phyloP scores from a whole-genome alignment of 2,888 invertebrate genomes.

The Drosophila paracracens region DNA sequence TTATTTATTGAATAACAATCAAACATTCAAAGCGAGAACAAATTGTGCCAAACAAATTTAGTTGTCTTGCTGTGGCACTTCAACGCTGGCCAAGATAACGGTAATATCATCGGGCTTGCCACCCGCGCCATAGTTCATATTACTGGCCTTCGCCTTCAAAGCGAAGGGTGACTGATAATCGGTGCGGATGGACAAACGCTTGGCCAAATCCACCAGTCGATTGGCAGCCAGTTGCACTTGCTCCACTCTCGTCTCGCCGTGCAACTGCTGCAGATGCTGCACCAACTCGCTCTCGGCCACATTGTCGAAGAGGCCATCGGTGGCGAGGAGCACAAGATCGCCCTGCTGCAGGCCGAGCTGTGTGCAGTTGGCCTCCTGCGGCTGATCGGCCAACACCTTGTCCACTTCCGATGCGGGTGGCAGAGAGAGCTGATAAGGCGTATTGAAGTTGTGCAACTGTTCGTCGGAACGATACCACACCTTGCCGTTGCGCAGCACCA shows the following conservation, averaged over 20 bases:
- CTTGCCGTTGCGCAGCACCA: constrained; percentile 93
- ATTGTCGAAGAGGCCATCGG: constrained; percentile 99
- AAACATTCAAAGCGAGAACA: neutral
- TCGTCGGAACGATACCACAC: constrained; percentile 96
- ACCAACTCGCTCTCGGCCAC: constrained; percentile 95
- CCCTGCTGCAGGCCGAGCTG: constrained; percentile 93
- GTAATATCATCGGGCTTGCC: constrained; percentile 72
- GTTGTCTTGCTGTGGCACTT: neutral
- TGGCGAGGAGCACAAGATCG: constrained; percentile 96
- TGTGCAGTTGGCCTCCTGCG: constrained; percentile 93
- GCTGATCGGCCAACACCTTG: constrained; percentile 94
- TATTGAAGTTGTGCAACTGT: constrained; percentile 99
- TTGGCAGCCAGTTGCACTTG: constrained; percentile 49
- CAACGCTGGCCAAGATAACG: constrained; percentile 62
- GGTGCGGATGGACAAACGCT: constrained; percentile 31
- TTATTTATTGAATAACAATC: neutral
- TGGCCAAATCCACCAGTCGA: constrained; percentile 50
- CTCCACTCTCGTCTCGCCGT: constrained; percentile 10
- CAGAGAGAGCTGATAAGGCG: constrained; percentile 97
- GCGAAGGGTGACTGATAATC: constrained; percentile 58
- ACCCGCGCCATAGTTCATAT: constrained; percentile 34
- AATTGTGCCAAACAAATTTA: neutral
- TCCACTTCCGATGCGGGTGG: constrained; percentile 93
- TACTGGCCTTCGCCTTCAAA: constrained; percentile 42
- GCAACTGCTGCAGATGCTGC: constrained; percentile 90